Evolutionary conservation across 64 coral and sea anemone species (phyloP).

Genomic region (Catalaphyllia jardinei): DNA sequence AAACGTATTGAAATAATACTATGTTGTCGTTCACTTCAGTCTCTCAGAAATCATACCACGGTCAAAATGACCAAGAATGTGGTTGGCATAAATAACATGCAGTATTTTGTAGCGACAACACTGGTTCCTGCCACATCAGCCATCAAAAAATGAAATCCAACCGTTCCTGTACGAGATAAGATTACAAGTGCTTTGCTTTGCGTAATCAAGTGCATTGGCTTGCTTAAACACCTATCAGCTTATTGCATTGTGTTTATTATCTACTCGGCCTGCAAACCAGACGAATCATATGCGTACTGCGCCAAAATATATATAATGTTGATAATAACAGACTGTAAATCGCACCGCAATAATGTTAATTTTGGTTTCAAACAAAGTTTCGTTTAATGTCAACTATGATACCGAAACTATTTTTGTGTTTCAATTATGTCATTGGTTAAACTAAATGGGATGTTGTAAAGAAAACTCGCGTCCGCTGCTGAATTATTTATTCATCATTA

Average conservation of each 20-base stretch:
- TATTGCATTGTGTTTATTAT: background rate
- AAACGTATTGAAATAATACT: no score
- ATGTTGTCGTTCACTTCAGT: no score
- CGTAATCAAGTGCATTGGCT: background rate
- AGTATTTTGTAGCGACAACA: no score
- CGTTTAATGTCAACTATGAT: background rate
- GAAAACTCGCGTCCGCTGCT: background rate
- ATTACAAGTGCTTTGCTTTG: background rate
- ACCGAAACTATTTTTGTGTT: background rate
- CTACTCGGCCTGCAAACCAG: background rate
- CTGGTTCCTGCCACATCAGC: no score
- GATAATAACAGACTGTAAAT: background rate
- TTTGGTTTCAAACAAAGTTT: background rate
- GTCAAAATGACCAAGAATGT: no score
- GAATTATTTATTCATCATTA: constrained; percentile 38
- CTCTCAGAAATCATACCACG: no score
- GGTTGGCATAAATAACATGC: no score
- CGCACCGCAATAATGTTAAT: background rate
- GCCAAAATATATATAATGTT: background rate
- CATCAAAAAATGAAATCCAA: no score
- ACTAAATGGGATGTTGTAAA: background rate
- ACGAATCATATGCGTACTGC: background rate
- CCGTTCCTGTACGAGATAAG: background rate
- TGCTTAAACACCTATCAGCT: background rate
- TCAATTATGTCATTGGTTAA: background rate